Evolutionary conservation across 2,888 invertebrate genomes (phyloP), one percentile per base, ranked within the genome.

Genomic region (Margaritifera margaritifera): DNA sequence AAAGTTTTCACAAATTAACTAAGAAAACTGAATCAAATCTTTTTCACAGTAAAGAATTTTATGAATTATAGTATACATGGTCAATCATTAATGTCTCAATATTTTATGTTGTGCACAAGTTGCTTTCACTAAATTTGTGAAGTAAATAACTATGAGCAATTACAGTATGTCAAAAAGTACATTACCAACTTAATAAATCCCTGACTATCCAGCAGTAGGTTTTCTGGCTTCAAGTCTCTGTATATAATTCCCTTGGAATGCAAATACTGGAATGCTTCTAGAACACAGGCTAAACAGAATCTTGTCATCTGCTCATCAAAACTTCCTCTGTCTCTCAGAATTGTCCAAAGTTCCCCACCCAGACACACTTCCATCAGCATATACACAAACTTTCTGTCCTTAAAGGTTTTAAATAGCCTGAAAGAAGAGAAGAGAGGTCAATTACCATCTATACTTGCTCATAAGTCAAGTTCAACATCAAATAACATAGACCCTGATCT

Each of bases 191-290:
- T 99, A 65, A 99, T 96, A 90, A 98, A 99, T 60, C 99, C 98
- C 87, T 94, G 94, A 75, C 94, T 93, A 89, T 98, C 98, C 66
- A 99, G 92, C 68, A 99, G 92, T 80, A 99, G 92, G 91, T 99
- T 99, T 91, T 99, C 99, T 18, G 97, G 89, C 95, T 98, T 89
- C 71, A 92, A 87, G 86, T 92, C 92, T 64, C 92, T 86, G 91
- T 99, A 99, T 88, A 99, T 99, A 83, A 99, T 98, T 89, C 97
- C 97, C 80, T 97, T 93, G 82, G 96, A 94, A 90, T 99, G 99
- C 74, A 99, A 92, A 91, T 98, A 99, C 88, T 98, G 96, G 90
- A 99, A 98, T 5, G 99, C 99, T 91, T 98, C 97, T 50, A 99
- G 95, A 19, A 99, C 99, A 89, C 99, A 99, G 4, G 96, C 96